Evolutionary conservation across 2,113 vertebrate genomes (phyloP).

Genomic region (Macrotis lagotis): DNA sequence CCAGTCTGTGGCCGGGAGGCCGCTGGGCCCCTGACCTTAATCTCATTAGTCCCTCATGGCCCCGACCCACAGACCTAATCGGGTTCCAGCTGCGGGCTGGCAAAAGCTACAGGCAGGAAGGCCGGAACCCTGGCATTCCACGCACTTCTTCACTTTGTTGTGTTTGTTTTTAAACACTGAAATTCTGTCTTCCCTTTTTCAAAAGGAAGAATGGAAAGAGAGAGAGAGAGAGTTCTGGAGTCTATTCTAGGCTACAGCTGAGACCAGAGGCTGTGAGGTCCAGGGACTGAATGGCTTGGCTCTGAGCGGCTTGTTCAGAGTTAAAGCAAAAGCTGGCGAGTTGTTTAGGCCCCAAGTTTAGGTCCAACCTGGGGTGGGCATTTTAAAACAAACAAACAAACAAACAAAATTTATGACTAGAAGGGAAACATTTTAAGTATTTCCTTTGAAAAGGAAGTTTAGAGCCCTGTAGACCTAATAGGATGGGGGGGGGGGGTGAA

Average conservation of each 20-base stretch:
- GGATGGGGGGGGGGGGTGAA: not conserved
- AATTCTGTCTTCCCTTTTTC: not conserved
- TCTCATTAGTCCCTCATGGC: not conserved
- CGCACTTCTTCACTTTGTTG: not conserved
- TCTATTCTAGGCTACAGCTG: not conserved
- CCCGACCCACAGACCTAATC: not conserved
- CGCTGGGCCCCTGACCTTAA: not conserved
- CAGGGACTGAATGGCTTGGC: not conserved
- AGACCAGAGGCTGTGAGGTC: not conserved
- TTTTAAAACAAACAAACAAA: not conserved
- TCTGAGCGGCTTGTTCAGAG: not conserved
- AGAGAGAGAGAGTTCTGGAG: not conserved
- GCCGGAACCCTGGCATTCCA: not conserved
- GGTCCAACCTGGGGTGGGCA: not conserved
- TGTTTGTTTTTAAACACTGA: not conserved
- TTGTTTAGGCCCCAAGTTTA: not conserved
- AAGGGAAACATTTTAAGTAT: not conserved
- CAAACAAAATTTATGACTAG: not conserved
- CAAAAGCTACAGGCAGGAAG: not conserved
- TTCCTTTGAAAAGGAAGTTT: not conserved
- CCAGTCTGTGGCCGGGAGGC: not conserved
- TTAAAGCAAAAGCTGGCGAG: not conserved
- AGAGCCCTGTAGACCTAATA: not conserved
- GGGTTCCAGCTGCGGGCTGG: not conserved
- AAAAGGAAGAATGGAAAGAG: not conserved